Evolutionary conservation across 2,113 vertebrate genomes (phyloP), one percentile per base, ranked within the genome.

Genomic region (Phaethornis superciliosus): DNA sequence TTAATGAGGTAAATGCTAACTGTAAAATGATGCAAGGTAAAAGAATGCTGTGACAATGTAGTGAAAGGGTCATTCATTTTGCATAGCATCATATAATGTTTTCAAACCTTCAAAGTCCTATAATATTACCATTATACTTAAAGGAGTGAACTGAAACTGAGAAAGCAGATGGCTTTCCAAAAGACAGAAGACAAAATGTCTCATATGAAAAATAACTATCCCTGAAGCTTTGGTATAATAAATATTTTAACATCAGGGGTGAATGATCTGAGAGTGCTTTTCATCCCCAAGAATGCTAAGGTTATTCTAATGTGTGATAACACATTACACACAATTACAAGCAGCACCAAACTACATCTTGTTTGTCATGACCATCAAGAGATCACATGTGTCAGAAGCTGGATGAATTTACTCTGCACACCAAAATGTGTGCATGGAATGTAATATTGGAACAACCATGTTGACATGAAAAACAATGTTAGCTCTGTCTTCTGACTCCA

Each of bases 1-100:
- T 75, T 72, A 93, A 88, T 88, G 26, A 74, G 46, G 26, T 16
- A 89, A 93, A 83, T 85, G 58, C 49, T 55, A 92, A 80, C 52
- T 77, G 26, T 20, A 84, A 82, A 79, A 85, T 91, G 84, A 91
- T 77, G 59, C 28, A 24, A 23, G 11, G 79, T 40, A 67, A 54
- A 81, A 90, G 22, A 77, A 69, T 81, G 35, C 17, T 70, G 21
- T 69, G 35, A 59, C 67, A 91, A 30, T 22, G 55, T 81, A 49
- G 27, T 56, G 60, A 77, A 88, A 65, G 51, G 7, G 72, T 84
- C 9, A 40, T 44, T 81, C 89, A 78, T 63, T 78, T 46, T 67
- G 32, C 21, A 89, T 19, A 93, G 12, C 7, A 92, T 30, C 6
- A 80, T 89, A 4, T 16, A 82, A 6, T 32, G 49, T 7, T 69